These are phyloP conservation scores for Diplolepis rosae DNA, from an alignment of 2,888 invertebrate species.

Conservation along the genomic window DNA sequence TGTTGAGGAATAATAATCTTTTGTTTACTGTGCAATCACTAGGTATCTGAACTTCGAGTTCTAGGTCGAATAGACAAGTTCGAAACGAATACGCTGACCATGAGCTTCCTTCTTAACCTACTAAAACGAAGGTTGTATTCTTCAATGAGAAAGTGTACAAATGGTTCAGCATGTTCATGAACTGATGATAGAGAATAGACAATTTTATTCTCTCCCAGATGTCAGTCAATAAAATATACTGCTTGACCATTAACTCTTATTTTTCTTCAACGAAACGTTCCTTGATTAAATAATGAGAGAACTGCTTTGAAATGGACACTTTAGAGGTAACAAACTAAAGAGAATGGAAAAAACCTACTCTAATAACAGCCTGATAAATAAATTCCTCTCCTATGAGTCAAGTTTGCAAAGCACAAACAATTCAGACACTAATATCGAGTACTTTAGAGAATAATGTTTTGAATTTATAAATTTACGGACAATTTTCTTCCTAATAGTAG, in stretches of 20 bases:
- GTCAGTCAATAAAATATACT: slow-evolving; percentile 10
- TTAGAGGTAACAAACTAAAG: neutral
- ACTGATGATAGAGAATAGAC: neutral
- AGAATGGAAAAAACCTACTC: neutral
- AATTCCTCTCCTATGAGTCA: no score
- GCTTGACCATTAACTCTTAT: slow-evolving; percentile 19
- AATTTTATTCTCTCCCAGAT: slow-evolving; percentile 6
- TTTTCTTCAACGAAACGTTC: neutral
- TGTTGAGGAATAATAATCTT: slow-evolving; percentile 22
- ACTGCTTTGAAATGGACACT: slow-evolving; percentile 14
- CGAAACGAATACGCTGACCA: slow-evolving; percentile 19
- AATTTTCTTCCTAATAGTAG: no score
- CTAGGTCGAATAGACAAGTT: slow-evolving; percentile 21
- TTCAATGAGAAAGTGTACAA: slow-evolving; percentile 16
- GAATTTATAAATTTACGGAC: no score
- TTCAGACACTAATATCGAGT: no score
- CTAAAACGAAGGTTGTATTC: slow-evolving; percentile 24
- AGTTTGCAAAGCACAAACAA: no score
- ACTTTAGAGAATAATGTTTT: no score
- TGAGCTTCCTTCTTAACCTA: slow-evolving; percentile 30
- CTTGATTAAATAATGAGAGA: slow-evolving; percentile 24
- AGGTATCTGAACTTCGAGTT: slow-evolving; percentile 25
- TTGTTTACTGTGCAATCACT: slow-evolving; percentile 23
- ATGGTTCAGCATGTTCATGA: neutral
- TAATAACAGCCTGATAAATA: neutral